phyloP scores from a whole-genome alignment of 1,140 invertebrate species.

The Drosophila seguyi region DNA sequence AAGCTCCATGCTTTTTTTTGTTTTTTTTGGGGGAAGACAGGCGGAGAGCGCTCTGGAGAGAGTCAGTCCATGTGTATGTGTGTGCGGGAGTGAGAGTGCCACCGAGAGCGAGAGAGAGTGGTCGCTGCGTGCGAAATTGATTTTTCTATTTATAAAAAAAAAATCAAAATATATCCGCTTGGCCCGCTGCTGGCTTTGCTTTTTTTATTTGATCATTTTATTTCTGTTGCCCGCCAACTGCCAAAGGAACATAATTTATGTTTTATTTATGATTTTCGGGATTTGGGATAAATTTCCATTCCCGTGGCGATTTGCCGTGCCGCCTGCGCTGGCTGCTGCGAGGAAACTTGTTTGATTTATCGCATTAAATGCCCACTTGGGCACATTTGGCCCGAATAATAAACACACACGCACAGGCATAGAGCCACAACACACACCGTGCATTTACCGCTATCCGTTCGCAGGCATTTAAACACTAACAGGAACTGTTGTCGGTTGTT shows the following conservation, averaged over 20 bases:
- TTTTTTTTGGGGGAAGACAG: slow-evolving; percentile 8
- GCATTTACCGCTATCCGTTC: slow-evolving; percentile 59
- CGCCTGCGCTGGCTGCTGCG: slow-evolving; percentile 21
- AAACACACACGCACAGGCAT: slow-evolving; percentile 31
- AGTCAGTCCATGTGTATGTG: slow-evolving; percentile 25
- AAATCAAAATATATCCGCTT: slow-evolving; percentile 82
- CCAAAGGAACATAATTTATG: slow-evolving; percentile 78
- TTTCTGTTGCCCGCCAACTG: slow-evolving; percentile 71
- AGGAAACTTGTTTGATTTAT: slow-evolving; percentile 82
- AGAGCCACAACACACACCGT: neutral
- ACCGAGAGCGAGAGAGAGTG: slow-evolving; percentile 9
- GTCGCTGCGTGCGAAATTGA: slow-evolving; percentile 79
- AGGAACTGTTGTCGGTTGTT: slow-evolving; percentile 60
- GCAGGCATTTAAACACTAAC: slow-evolving; percentile 63
- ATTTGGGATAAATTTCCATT: slow-evolving; percentile 51
- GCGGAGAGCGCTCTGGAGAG: slow-evolving; percentile 32
- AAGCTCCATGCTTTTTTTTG: slow-evolving; percentile 15
- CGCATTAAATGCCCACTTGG: slow-evolving; percentile 64
- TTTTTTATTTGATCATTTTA: slow-evolving; percentile 63
- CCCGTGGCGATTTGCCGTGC: slow-evolving; percentile 45
- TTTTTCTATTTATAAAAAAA: slow-evolving; percentile 84
- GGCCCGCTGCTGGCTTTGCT: slow-evolving; percentile 30
- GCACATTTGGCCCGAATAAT: slow-evolving; percentile 43
- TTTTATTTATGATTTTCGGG: slow-evolving; percentile 74
- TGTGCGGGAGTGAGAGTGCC: slow-evolving; percentile 41